phyloP scores from a whole-genome alignment of 2,113 vertebrate species.

The Dipodomys ordii region DNA sequence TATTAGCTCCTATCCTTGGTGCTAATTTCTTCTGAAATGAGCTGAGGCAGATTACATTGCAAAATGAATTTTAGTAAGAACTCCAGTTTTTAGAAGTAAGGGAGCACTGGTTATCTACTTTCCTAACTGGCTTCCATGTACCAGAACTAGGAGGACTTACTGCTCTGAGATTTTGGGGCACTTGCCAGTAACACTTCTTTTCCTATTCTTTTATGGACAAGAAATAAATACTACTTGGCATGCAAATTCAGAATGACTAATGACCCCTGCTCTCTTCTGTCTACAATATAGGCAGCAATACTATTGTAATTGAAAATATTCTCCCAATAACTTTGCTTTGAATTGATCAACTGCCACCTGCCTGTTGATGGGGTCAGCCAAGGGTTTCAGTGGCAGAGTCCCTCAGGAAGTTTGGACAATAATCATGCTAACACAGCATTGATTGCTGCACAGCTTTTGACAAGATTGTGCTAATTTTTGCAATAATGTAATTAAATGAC shows the following conservation, averaged over 20 bases:
- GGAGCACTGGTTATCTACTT: background rate
- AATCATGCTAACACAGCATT: conserved; percentile 44
- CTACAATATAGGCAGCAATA: conserved; percentile 31
- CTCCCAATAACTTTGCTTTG: conserved; percentile 64
- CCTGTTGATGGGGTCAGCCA: conserved; percentile 47
- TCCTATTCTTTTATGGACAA: conserved; percentile 51
- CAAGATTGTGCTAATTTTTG: background rate
- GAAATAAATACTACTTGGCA: conserved; percentile 43
- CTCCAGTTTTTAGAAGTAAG: background rate
- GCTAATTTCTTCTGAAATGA: conserved; percentile 1
- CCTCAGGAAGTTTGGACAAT: background rate
- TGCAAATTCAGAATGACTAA: conserved; percentile 45
- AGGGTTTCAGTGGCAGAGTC: conserved; percentile 7
- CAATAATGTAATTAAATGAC: conserved; percentile 31
- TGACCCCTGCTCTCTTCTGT: conserved; percentile 53
- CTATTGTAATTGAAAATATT: conserved; percentile 70
- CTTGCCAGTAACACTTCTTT: background rate
- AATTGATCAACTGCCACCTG: conserved; percentile 69
- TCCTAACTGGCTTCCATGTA: background rate
- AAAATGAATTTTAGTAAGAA: background rate
- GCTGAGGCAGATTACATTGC: background rate
- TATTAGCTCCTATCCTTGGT: background rate
- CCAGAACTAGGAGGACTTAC: background rate
- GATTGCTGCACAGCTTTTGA: background rate
- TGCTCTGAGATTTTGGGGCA: background rate